Evolutionary conservation across 2,113 vertebrate genomes (phyloP), one percentile per base, ranked within the genome.

Genomic region (Ictalurus furcatus): DNA sequence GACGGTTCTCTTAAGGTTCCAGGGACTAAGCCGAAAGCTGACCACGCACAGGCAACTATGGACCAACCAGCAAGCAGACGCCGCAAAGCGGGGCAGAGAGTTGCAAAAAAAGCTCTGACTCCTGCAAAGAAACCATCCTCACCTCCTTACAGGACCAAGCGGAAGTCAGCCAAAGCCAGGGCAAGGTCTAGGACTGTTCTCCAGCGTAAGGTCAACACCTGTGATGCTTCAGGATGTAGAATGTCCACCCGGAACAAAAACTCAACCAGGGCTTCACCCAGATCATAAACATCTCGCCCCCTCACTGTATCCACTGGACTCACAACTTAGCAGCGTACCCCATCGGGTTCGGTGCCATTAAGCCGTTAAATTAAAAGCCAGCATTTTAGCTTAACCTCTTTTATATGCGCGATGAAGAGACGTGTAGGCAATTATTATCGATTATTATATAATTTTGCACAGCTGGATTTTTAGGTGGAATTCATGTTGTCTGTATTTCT

Each of bases 401-500:
- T 85, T 78, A 37, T 23, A 85, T 54, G 19, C 0, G 4, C 28
- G 58, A 65, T n/a, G 23, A 30, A 14, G 4, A 85, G 82, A 78
- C 28, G 6, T 58, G 28, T 78, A 56, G 48, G 87, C 87, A 56
- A 59, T n/a, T n/a, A n/a, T n/a, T 73, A 37, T 82, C 16, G 71
- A 89, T 89, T 84, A 74, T 84, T 86, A 87, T 93, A 73, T 80
- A 73, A 78, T 86, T 92, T 93, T 93, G 90, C 92, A 92, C 90
- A 92, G 90, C 87, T 85, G 67, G 81, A 84, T 90, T 88, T 87
- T 30, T 85, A 89, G 86, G 85, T 85, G 61, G 87, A 88, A 78
- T 84, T 91, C 7, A 79, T 89, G 90, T 78, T 83, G 90, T 92
- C 84, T 81, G 61, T 88, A 58, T 74, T 52, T 89, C 63, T 85